phyloP scores from a whole-genome alignment of 1,140 invertebrate species.

The Leptestheria dahalacensis region DNA sequence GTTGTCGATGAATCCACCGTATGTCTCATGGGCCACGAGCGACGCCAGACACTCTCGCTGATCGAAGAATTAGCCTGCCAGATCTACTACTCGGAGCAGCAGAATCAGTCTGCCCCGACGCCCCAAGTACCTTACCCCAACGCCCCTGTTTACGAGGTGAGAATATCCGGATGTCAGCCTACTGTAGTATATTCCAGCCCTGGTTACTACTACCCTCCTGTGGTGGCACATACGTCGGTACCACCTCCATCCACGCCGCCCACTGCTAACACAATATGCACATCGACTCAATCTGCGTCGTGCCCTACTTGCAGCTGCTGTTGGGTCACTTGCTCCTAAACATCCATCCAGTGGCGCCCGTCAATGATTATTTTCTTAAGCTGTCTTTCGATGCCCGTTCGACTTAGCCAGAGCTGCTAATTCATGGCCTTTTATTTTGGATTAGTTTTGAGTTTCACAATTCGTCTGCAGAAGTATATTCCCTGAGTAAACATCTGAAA shows the following conservation, averaged over 20 bases:
- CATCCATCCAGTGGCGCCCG: too few species aligned
- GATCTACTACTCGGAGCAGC: constrained; percentile 42
- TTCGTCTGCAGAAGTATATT: too few species aligned
- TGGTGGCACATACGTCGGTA: not conserved
- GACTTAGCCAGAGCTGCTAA: too few species aligned
- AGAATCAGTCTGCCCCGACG: constrained; percentile 24
- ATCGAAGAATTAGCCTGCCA: constrained; percentile 81
- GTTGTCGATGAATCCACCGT: constrained; percentile 95
- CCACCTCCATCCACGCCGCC: not conserved
- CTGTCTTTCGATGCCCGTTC: too few species aligned
- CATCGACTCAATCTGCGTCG: not conserved
- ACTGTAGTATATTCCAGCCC: constrained; percentile 9
- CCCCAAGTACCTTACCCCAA: not conserved
- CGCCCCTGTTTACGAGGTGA: constrained; percentile 5
- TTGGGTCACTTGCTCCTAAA: not conserved
- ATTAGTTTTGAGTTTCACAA: not conserved
- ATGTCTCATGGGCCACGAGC: constrained; percentile 95
- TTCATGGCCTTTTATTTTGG: not conserved
- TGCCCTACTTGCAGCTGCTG: not conserved
- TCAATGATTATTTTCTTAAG: too few species aligned
- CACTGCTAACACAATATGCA: not conserved
- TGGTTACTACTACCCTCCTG: constrained; percentile 3
- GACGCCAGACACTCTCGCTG: constrained; percentile 77
- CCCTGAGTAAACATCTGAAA: too few species aligned
- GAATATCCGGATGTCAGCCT: constrained; percentile 8